Conservation (phyloP, 2,113 vertebrate genomes). For the Numenius arquata region DNA sequence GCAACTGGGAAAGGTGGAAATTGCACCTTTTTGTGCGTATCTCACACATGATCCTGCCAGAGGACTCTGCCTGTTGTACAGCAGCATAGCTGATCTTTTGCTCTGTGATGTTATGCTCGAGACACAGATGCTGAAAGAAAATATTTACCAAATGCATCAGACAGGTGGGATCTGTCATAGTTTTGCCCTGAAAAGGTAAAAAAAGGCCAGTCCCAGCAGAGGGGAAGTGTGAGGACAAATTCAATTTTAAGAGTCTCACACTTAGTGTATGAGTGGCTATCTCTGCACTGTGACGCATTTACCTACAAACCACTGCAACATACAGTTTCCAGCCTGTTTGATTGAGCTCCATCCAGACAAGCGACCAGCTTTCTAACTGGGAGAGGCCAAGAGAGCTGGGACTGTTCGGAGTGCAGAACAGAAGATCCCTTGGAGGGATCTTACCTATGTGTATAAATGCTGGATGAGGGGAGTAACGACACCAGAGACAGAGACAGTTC, state of each 20-base stretch:
- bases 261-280: neutral
- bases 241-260: neutral
- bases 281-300: neutral
- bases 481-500: neutral
- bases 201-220: neutral
- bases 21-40: neutral
- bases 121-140: neutral
- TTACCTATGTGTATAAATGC: neutral
- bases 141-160: neutral
- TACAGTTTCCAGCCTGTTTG: neutral
- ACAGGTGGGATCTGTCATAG: neutral
- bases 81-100: neutral
- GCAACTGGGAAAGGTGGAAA: neutral
- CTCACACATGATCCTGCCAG: neutral
- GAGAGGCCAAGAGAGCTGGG: neutral
- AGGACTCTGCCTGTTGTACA: neutral
- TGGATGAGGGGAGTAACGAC: neutral
- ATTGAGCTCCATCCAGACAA: neutral
- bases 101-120: neutral
- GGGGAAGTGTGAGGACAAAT: neutral
- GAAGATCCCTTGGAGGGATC: neutral
- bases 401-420: neutral
- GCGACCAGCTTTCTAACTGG: neutral
- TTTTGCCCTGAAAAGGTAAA: neutral
- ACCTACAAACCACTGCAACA: neutral